Base-by-base conservation (phyloP, 2,113 vertebrate species). In the Pionites leucogaster region DNA sequence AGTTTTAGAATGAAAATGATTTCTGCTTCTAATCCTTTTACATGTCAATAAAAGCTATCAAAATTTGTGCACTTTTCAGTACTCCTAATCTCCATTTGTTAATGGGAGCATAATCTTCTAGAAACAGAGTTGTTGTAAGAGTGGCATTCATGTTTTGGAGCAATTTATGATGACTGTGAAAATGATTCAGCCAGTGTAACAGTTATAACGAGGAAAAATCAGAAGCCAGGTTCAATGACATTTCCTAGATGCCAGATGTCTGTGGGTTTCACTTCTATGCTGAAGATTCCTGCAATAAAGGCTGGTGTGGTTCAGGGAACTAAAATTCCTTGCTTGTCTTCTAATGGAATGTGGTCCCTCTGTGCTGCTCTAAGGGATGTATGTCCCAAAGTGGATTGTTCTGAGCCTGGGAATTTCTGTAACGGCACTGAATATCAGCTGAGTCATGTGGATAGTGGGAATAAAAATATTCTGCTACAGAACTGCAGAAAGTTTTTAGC, bases 331-430 rank as follows among this genome's bases (percentile, higher is more conserved):
- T 46, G 13, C n/a, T 90, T 78, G 16, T 80, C 46, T 72, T 71
- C 65, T 74, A 69, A 59, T 14, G 17, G 28, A 63, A 18, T 55
- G 23, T 37, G 13, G 41, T 52, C 11, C 15, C 15, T 83, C 41
- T 1, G 0, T 52, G 39, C 10, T 0, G 0, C 41, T 87, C 28
- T 75, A 52, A 47, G 69, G 35, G 37, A 39, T 57, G 6, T 50
- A 39, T 2, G 1, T 88, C 75, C 44, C 8, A 15, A 23, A 65
- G 22, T 10, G 37, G 46, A 68, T 62, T 69, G 55, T 35, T 83
- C 28, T 82, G 67, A 74, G 63, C 27, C 24, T 3, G 11, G 60
- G 91, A 53, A 81, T 83, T 77, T 92, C 49, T 88, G 1, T 80
- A 27, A 70, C 6, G 72, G 39, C 42, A 23, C 20, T 37, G 59